Evolutionary conservation across 30 jellyfish, hydroid and myxozoan genomes (phyloP).

Genomic region (Cassiopea xamachana): DNA sequence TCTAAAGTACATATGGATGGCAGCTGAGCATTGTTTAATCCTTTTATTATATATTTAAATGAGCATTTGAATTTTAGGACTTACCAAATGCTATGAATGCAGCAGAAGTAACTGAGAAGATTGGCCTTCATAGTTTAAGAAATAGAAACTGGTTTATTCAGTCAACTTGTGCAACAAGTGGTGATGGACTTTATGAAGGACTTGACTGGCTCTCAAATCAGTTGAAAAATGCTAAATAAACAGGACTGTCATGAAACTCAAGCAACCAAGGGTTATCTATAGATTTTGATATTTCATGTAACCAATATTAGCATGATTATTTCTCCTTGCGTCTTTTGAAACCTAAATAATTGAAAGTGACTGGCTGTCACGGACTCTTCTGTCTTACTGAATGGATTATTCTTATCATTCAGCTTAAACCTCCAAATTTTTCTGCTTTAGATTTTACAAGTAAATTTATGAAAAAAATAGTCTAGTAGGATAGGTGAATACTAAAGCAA

Average conservation of each 20-base stretch:
- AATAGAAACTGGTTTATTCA: slow-evolving; percentile 94
- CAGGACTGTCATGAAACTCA: slow-evolving; percentile 17
- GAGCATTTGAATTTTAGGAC: slow-evolving; percentile 51
- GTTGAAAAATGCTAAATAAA: slow-evolving; percentile 85
- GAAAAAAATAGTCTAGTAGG: too few relatives aligned
- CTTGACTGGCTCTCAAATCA: slow-evolving; percentile 97
- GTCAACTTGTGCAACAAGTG: slow-evolving; percentile 98
- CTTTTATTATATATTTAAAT: neutral
- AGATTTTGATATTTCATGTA: slow-evolving; percentile 15
- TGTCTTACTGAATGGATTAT: neutral
- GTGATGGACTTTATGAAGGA: slow-evolving; percentile 99
- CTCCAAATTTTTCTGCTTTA: neutral
- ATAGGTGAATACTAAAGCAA: neutral
- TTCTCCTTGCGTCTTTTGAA: neutral
- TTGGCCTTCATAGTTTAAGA: slow-evolving; percentile 82
- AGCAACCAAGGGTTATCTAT: slow-evolving; percentile 13
- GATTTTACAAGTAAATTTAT: neutral
- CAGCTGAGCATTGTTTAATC: too few relatives aligned
- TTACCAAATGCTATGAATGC: slow-evolving; percentile 92
- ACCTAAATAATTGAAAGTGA: neutral
- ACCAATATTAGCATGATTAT: neutral
- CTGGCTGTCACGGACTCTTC: neutral
- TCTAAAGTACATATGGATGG: too few relatives aligned
- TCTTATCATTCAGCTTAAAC: neutral
- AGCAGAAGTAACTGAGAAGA: slow-evolving; percentile 95